These are phyloP conservation scores for Harlomillsia oculata DNA, from an alignment of 1,140 invertebrate species.

Conservation along the genomic window DNA sequence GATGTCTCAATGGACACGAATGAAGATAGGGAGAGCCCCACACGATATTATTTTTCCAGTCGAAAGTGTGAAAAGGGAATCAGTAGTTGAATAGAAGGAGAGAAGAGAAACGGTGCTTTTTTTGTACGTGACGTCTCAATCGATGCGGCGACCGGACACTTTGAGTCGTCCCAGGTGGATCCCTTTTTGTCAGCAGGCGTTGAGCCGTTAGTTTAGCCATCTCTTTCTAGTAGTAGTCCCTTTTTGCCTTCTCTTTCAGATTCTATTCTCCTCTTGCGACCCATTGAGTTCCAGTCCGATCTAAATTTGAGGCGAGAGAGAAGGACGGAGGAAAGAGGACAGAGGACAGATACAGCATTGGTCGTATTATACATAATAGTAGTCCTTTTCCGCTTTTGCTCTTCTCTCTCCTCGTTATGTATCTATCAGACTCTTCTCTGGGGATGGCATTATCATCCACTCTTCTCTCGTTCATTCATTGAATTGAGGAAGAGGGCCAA, in stretches of 20 bases:
- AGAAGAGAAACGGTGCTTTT: conserved; percentile 13
- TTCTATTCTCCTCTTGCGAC: conserved; percentile 4
- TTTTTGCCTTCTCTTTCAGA: conserved; percentile 4
- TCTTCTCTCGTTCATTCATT: too few species aligned
- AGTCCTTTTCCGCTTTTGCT: too few species aligned
- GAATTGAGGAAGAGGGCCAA: too few species aligned
- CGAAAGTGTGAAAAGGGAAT: conserved; percentile 17
- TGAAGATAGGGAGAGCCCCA: neutral
- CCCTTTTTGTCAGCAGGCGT: conserved; percentile 34
- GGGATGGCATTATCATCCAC: too few species aligned
- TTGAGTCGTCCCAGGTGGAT: conserved; percentile 35
- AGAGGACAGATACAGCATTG: too few species aligned
- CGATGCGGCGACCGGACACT: conserved; percentile 33
- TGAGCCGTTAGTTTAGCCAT: conserved; percentile 28
- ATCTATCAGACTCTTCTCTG: too few species aligned
- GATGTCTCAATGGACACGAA: neutral
- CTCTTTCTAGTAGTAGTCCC: neutral
- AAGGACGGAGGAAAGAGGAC: neutral
- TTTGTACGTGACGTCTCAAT: conserved; percentile 35
- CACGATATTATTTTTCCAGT: conserved; percentile 6
- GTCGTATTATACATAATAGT: too few species aligned
- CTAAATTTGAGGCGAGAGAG: neutral
- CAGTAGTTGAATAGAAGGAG: neutral
- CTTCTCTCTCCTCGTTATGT: too few species aligned
- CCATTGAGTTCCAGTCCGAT: too few species aligned